A percentile compares a stretch with the other conserved stretches of the same genome.
Conservation (phyloP, 2,797 vertebrate genomes). For the Rallus crepitans region DNA sequence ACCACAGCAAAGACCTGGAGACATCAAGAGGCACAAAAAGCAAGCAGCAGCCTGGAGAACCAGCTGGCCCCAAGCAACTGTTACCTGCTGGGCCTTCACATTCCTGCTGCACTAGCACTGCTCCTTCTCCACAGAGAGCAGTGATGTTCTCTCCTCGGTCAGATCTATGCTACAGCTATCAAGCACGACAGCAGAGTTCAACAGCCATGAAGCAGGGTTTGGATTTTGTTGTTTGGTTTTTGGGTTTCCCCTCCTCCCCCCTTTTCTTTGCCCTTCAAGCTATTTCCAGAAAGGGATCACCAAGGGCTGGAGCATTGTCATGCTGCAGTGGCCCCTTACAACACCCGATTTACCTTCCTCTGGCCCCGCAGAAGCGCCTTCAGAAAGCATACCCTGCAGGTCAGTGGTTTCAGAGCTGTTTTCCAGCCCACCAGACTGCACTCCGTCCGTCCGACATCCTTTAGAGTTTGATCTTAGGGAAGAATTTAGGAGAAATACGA, state of each 20-base stretch:
- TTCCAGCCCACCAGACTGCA: constrained; percentile 81
- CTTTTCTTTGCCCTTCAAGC: not conserved
- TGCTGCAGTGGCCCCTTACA: not conserved
- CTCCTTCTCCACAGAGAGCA: not conserved
- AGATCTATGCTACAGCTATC: not conserved
- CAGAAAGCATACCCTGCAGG: constrained; percentile 73
- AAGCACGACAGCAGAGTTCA: not conserved
- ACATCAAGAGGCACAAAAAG: not conserved
- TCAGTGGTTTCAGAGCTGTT: constrained; percentile 73
- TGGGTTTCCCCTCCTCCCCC: too few species aligned
- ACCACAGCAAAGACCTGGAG: not conserved
- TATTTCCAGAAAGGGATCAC: not conserved
- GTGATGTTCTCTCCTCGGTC: not conserved
- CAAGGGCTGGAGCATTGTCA: not conserved
- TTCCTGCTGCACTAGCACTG: not conserved
- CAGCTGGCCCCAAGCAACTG: rapidly evolving
- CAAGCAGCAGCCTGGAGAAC: not conserved
- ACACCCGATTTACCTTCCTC: constrained; percentile 83
- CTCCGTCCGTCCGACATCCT: constrained; percentile 75
- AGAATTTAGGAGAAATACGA: not conserved
- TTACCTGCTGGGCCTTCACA: not conserved
- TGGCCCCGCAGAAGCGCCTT: constrained; percentile 77
- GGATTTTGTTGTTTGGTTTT: too few species aligned
- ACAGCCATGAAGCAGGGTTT: not conserved
- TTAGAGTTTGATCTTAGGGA: constrained; percentile 70